Base-by-base conservation (phyloP, 2,797 vertebrate species). In the Protosalanx chinensis region DNA sequence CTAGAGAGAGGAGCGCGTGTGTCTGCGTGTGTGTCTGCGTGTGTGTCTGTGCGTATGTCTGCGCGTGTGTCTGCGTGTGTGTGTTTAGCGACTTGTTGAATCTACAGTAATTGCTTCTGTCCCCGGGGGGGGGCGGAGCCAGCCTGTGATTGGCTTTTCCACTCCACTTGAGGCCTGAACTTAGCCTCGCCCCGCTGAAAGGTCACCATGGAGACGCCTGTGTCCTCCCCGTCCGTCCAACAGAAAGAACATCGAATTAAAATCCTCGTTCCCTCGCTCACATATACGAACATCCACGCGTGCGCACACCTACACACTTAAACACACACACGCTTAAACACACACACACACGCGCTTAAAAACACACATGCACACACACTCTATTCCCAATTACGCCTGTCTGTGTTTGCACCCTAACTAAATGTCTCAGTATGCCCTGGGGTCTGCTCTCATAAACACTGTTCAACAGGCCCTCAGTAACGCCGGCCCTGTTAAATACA, bases 131-230 rank as follows among this genome's bases (percentile, higher is more conserved):
- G 77, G 70, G 41, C 74, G 65, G 70, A 72, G 72, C 79, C 81
- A 2, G 64, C 74, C 74, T 75, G 62, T 77, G 76, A 78, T 74
- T 83, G 82, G 75, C 77, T 86, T 85, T 85, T 79, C 84, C 78
- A 81, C 65, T 85, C 64, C 66, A 82, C 53, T 79, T 80, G 72
- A 80, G 37, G 78, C 58, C 51, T 53, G 46, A 23, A 75, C 67
- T 10, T 68, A 77, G 68, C 49, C 61, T 77, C 27, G n/a, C 60
- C 27, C 73, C 1, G 37, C 64, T 70, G 46, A 85, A 87, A 89
- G 82, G 80, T 88, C 82, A 80, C 29, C 76, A 79, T 49, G 37
- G 61, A 68, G 53, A n/a, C 70, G 51, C 29, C 18, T 76, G 80
- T 80, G 70, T 78, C 72, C 49, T 64, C 76, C 49, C 69, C 57